These are phyloP conservation scores for Zhuqinia jingwanae DNA, from an alignment of 2,888 invertebrate species.

Conservation along the genomic window DNA sequence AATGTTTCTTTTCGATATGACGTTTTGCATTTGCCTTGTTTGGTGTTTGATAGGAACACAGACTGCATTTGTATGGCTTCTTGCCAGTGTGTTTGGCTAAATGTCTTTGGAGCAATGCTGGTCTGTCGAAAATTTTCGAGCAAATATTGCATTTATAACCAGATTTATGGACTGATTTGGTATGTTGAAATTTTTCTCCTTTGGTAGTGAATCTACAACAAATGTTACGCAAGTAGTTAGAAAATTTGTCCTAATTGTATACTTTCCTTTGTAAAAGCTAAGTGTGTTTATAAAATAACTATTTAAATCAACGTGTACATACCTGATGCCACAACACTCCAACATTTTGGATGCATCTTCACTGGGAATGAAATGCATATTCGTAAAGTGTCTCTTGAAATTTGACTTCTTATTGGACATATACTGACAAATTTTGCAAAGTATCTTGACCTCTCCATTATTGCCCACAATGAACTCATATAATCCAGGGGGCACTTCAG, in stretches of 20 bases:
- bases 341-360: slow-evolving; percentile 41
- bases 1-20: slow-evolving; percentile 79
- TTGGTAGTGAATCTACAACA: slow-evolving; percentile 80
- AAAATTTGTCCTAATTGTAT: too few species aligned
- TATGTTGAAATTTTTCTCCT: slow-evolving; percentile 81
- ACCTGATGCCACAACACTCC: slow-evolving; percentile 62
- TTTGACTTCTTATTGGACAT: slow-evolving; percentile 80
- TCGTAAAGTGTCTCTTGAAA: slow-evolving; percentile 81
- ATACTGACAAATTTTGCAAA: slow-evolving; percentile 77
- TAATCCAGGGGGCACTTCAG: slow-evolving; percentile 36
- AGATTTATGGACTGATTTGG: slow-evolving; percentile 80
- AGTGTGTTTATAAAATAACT: too few species aligned
- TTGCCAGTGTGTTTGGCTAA: slow-evolving; percentile 81
- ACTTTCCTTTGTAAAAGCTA: too few species aligned
- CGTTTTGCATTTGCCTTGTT: slow-evolving; percentile 82
- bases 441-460: slow-evolving; percentile 61
- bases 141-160: slow-evolving; percentile 81
- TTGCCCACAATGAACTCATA: slow-evolving; percentile 47
- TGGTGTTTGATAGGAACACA: slow-evolving; percentile 81
- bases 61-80: slow-evolving; percentile 81
- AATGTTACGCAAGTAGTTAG: too few species aligned
- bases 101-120: slow-evolving; percentile 81
- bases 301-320: not conserved
- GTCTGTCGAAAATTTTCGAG: slow-evolving; percentile 81
- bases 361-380: slow-evolving; percentile 80